Conservation (phyloP, 2,888 invertebrate species). For the Dryomyza anilis region DNA sequence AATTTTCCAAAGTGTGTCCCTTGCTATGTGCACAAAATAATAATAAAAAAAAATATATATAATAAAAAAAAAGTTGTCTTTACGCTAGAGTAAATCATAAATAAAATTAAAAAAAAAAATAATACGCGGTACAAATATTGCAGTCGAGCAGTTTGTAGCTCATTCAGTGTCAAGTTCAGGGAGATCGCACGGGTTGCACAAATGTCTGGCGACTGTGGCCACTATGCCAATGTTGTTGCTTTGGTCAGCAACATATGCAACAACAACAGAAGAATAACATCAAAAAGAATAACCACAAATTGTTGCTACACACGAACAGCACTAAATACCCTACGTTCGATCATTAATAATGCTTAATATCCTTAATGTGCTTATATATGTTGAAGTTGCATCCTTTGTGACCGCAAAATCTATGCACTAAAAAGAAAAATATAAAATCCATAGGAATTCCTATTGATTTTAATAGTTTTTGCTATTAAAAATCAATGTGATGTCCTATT, state of each 20-base stretch:
- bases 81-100: neutral
- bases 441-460: no score
- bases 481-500: no score
- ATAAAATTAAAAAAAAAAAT: neutral
- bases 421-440: no score
- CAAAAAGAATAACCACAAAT: no score
- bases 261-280: no score
- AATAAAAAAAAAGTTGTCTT: neutral
- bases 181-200: conserved; percentile 41
- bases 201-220: neutral
- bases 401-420: no score
- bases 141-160: conserved; percentile 1
- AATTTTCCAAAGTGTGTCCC: conserved; percentile 19
- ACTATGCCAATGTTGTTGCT: conserved; percentile 10
- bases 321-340: neutral
- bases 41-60: conserved; percentile 10
- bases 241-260: neutral
- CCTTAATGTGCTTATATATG: no score
- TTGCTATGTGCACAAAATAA: conserved; percentile 22
- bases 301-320: no score
- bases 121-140: neutral
- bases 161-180: conserved; percentile 56
- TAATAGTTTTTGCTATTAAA: no score
- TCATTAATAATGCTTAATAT: no score
- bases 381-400: no score